These are phyloP conservation scores for Loris lydekkerianus DNA, from an alignment of 2,797 vertebrate species.

Conservation along the genomic window DNA sequence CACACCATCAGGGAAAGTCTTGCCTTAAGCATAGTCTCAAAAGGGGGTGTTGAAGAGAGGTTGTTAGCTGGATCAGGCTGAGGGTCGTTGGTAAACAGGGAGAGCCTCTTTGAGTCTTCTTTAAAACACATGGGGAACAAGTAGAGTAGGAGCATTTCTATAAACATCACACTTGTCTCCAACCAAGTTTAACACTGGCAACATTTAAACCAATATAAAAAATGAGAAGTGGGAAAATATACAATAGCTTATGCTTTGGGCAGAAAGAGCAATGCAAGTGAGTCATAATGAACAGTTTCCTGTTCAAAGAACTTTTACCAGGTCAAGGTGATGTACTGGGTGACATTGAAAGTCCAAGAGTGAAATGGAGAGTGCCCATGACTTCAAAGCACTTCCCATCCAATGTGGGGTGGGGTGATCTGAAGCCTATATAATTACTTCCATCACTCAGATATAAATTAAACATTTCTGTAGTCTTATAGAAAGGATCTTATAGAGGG, in stretches of 20 bases:
- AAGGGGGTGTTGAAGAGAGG: rapidly evolving
- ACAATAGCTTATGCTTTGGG: not conserved
- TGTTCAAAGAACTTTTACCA: not conserved
- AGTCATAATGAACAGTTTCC: not conserved
- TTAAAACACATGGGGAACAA: not conserved
- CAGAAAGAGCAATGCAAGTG: not conserved
- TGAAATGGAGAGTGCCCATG: not conserved
- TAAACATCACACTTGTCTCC: not conserved
- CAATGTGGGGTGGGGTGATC: not conserved
- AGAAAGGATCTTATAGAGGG: not conserved
- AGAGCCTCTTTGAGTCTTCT: not conserved
- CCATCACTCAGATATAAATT: not conserved
- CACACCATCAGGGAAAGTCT: not conserved
- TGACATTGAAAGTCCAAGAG: not conserved
- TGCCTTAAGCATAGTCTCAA: not conserved
- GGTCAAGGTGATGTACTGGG: not conserved
- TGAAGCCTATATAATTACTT: not conserved
- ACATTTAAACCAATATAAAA: not conserved
- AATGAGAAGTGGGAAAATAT: not conserved
- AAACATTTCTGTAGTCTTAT: not conserved
- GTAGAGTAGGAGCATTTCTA: not conserved
- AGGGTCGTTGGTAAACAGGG: not conserved
- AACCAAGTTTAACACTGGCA: not conserved
- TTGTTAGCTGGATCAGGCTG: not conserved
- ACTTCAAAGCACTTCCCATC: not conserved